These are phyloP conservation scores for Bergia sp. DNA, from an alignment of 92 coral and sea anemone genomes.

Conservation along the genomic window DNA sequence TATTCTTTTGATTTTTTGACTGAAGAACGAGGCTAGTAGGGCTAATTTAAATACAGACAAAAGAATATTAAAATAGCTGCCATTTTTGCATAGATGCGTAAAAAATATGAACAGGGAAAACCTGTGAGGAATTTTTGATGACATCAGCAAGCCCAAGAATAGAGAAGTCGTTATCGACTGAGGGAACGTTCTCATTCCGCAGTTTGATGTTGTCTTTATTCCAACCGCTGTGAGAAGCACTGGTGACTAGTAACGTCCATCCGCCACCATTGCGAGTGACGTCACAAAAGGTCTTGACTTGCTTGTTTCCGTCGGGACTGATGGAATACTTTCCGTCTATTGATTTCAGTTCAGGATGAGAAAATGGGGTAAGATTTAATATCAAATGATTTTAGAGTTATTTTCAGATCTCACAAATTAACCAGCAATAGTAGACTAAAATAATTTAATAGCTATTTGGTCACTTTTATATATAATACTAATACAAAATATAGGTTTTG, in stretches of 20 bases:
- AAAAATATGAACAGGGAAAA: neutral
- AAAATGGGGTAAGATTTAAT: too few relatives aligned
- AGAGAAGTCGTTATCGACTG: conserved; percentile 50
- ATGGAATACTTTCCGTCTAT: neutral
- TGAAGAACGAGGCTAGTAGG: neutral
- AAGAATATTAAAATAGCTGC: too few relatives aligned
- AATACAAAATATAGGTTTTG: too few relatives aligned
- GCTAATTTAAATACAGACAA: too few relatives aligned
- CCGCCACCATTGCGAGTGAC: conserved; percentile 64
- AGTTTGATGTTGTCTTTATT: conserved; percentile 51
- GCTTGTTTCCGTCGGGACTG: neutral
- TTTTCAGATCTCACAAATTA: neutral
- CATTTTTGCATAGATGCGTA: too few relatives aligned
- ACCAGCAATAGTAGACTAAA: too few relatives aligned
- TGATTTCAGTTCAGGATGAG: neutral
- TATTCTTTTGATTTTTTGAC: too few relatives aligned
- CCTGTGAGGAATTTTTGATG: conserved; percentile 53
- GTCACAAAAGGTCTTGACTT: conserved; percentile 70
- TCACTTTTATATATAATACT: neutral
- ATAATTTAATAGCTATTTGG: too few relatives aligned
- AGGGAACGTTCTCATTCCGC: conserved; percentile 51
- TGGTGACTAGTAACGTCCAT: conserved; percentile 64
- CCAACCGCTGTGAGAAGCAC: conserved; percentile 63
- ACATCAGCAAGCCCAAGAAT: conserved; percentile 49
- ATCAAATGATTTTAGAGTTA: too few relatives aligned